A percentile compares a stretch with the other conserved stretches of the same genome.
Evolutionary conservation across 1,140 invertebrate species (phyloP).

Genomic region (Zaprionus inermis): DNA sequence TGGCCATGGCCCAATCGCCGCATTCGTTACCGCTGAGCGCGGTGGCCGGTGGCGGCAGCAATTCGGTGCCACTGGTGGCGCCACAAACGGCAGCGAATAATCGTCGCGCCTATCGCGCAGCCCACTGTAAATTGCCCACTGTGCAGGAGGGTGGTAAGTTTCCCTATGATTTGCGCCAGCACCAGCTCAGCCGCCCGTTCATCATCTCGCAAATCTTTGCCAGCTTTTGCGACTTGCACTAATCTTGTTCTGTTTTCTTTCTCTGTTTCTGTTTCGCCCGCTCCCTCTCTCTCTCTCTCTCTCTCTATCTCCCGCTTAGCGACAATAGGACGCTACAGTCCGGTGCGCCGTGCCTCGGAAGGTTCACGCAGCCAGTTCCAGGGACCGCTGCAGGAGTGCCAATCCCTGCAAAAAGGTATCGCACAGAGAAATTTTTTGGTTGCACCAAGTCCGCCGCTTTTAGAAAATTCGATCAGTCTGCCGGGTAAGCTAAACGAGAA

Average conservation of each 20-base stretch:
- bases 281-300: constrained; percentile 25
- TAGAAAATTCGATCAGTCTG: constrained; percentile 84
- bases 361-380: constrained; percentile 83
- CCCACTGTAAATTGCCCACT: constrained; percentile 85
- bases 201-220: background rate
- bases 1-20: constrained; percentile 37
- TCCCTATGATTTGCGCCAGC: constrained; percentile 14
- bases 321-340: constrained; percentile 89
- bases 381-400: constrained; percentile 89
- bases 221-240: constrained; percentile 1
- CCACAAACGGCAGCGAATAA: constrained; percentile 60
- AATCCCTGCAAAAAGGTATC: constrained; percentile 87
- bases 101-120: constrained; percentile 69
- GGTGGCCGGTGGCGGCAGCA: constrained; percentile 42
- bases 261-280: background rate
- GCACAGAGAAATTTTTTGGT: constrained; percentile 85
- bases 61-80: constrained; percentile 56
- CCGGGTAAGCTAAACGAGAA: constrained; percentile 66
- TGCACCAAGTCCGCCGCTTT: constrained; percentile 85
- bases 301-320: constrained; percentile 46
- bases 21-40: constrained; percentile 34
- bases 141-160: constrained; percentile 86
- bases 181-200: background rate
- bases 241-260: constrained; percentile 14
- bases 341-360: constrained; percentile 93